Evolutionary conservation across 1,140 invertebrate species (phyloP), one percentile per base, ranked within the genome.

Genomic region (Drosophila micromelanica): DNA sequence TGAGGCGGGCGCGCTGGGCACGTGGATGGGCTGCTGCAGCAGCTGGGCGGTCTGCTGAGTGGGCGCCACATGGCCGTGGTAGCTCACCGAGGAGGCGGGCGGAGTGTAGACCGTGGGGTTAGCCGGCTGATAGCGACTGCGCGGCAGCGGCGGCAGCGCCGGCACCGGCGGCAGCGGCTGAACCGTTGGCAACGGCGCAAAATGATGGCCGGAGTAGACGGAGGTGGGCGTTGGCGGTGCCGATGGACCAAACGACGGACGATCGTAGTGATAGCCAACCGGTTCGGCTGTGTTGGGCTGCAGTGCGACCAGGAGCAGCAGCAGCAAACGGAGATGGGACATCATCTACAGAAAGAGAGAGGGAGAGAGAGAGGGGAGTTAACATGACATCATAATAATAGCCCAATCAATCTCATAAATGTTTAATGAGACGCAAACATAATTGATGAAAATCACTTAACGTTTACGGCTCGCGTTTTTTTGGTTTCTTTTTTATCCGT

Each of bases 101-200:
- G 61, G 6, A 35, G 48, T 3, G n/a, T 64, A 23, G 13, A 27
- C 30, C 6, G 70, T 2, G 7, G 59, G 51, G 15, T 37, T 59
- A 0, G 61, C 20, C 0, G 72, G 71, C 48, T 54, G 51, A 38
- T 86, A 80, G 30, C 51, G 76, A 13, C 45, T 74, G 45, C 7
- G 48, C 59, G 90, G 90, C 27, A 91, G 61, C 5, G 82, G 51
- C 2, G 90, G 90, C 15, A 91, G 56, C 2, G 79, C 52, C 6
- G 90, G 90, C 6, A 91, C 74, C 0, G 90, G 79, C 1, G 90
- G 90, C 65, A 91, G 52, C 0, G 90, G 90, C 45, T 74, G 76
- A n/a, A 79, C 60, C 0, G 90, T 91, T 43, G 90, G 80, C 52
- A 91, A 17, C 0, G 82, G 73, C n/a, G 67, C 67, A 37, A 90